Evolutionary conservation across 2,113 vertebrate species (phyloP).

Genomic region (Bostrychus sinensis): DNA sequence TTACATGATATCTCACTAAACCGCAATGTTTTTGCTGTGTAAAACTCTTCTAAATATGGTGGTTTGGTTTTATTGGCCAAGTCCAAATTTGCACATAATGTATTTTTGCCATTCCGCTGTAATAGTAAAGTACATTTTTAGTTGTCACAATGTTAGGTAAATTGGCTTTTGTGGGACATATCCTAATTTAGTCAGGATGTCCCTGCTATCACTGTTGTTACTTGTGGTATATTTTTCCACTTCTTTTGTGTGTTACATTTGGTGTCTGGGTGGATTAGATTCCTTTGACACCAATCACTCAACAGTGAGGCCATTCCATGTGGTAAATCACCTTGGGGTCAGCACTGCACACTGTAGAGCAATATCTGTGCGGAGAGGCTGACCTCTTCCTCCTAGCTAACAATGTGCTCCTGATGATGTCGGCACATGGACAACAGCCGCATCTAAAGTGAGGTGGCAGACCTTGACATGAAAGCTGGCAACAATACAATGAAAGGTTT

Average conservation of each 20-base stretch:
- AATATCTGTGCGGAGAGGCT: constrained; percentile 58
- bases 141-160: background rate
- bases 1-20: too few relatives aligned
- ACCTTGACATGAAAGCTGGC: constrained; percentile 68
- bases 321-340: constrained; percentile 51
- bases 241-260: constrained; percentile 38
- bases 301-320: constrained; percentile 36
- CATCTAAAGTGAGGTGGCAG: constrained; percentile 70
- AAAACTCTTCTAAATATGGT: too few relatives aligned
- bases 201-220: constrained; percentile 4
- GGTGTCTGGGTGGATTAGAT: constrained; percentile 22
- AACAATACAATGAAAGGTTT: constrained; percentile 63
- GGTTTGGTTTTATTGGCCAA: too few relatives aligned
- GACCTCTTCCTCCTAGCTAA: constrained; percentile 60
- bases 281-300: constrained; percentile 59
- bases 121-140: too few relatives aligned
- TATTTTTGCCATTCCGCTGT: too few relatives aligned
- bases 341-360: constrained; percentile 46
- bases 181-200: background rate
- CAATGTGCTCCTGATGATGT: constrained; percentile 63
- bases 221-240: constrained; percentile 24
- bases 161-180: background rate
- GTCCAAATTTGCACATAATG: too few relatives aligned
- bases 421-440: constrained; percentile 55
- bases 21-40: too few relatives aligned